Percentiles rank a stretch among this genome's conserved stretches.
phyloP scores from a whole-genome alignment of 2,797 vertebrate species.

The Sparidentex hasta region DNA sequence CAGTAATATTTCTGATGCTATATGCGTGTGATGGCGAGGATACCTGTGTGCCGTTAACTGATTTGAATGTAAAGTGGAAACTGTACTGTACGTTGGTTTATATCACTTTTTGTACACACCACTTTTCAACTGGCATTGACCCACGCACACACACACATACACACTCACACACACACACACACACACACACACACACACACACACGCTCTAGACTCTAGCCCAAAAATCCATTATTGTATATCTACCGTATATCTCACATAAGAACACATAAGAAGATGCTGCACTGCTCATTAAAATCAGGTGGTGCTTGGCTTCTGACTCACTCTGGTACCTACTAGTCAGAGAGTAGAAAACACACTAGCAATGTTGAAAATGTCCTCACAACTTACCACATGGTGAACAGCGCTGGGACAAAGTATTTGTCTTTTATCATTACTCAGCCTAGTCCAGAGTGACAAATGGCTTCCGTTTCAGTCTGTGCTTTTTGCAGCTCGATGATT shows the following conservation, averaged over 20 bases:
- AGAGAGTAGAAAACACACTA: neutral
- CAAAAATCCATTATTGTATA: neutral
- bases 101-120: neutral
- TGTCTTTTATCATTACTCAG: neutral
- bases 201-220: no score
- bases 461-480: neutral
- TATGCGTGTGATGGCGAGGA: neutral
- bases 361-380: neutral
- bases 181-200: no score
- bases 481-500: neutral
- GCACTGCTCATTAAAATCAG: neutral
- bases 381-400: constrained; percentile 20
- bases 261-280: neutral
- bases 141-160: no score
- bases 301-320: neutral
- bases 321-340: neutral
- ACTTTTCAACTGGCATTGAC: no score
- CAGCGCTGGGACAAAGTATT: neutral
- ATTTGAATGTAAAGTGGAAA: neutral
- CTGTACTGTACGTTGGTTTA: neutral
- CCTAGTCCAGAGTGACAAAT: neutral
- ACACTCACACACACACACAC: no score
- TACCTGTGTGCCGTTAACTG: neutral
- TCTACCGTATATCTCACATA: no score
- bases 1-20: neutral